Base-by-base conservation (phyloP, 2,113 vertebrate species). In the Chionodraco myersi region DNA sequence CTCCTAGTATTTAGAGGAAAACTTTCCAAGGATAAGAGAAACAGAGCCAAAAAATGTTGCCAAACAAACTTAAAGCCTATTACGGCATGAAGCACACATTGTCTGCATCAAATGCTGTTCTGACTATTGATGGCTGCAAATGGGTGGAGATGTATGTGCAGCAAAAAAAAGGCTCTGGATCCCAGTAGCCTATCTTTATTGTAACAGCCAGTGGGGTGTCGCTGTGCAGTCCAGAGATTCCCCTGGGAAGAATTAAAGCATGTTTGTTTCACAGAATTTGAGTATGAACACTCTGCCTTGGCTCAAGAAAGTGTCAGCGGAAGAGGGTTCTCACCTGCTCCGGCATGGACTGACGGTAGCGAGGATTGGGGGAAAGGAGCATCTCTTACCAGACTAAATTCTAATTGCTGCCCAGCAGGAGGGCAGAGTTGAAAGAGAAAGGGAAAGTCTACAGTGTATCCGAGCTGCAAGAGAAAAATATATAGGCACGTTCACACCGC, bases 51-150 rank as follows among this genome's bases (percentile, higher is more conserved):
- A 63, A 58, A 34, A 84, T 66, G 66, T 72, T 72, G 18, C 72
- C 67, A 75, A 75, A 59, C 23, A 75, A 80, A 76, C 53, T 48
- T 61, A 60, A 76, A 84, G 77, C 61, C 44, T 47, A 66, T 76
- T 72, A 57, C 26, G 52, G 61, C 65, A 5, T n/a, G 16, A 49
- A 61, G 58, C 54, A 52, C 61, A 49, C 49, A 60, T 65, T 53
- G 49, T 14, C 52, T 57, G 1, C 15, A 21, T 34, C 41, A 45
- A 23, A 57, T 61, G 62, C 4, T 48, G 11, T 41, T 34, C 16
- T 12, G 60, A 76, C 26, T 67, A 51, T 66, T 60, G 26, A 75
- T 54, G 71, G 58, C 51, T 0, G 0, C 18, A 79, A 69, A 78
- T 59, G n/a, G 34, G 10, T 48, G 65, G 14, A 18, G 23, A 79